Percentiles rank a stretch among this genome's conserved stretches.
Evolutionary conservation across 2,888 invertebrate genomes (phyloP).

Genomic region (Plagiodera versicolora): DNA sequence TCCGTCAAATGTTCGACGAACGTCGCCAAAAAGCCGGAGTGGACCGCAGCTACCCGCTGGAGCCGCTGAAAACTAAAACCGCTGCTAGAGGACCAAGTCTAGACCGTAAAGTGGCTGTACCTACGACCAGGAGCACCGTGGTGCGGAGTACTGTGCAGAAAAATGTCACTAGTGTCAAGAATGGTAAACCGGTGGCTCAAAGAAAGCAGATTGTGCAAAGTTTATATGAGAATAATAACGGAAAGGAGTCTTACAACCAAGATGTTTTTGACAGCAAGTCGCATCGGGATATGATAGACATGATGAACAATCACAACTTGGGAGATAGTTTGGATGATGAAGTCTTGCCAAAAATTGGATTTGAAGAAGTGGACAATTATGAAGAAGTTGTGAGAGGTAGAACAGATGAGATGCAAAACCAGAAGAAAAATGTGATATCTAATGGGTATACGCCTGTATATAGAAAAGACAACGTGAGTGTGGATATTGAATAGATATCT

Average conservation of each 20-base stretch:
- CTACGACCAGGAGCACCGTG: constrained; percentile 41
- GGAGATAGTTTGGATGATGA: constrained; percentile 55
- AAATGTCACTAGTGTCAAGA: constrained; percentile 50
- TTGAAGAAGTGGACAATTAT: constrained; percentile 45
- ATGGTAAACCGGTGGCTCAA: constrained; percentile 51
- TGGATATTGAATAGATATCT: too few relatives aligned
- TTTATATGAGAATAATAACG: constrained; percentile 50
- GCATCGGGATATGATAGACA: constrained; percentile 51
- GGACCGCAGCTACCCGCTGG: constrained; percentile 80
- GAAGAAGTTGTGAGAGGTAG: neutral
- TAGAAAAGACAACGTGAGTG: neutral
- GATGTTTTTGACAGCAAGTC: constrained; percentile 37
- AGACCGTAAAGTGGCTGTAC: constrained; percentile 38
- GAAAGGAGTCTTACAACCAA: constrained; percentile 45
- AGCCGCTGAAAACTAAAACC: constrained; percentile 68
- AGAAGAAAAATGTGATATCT: neutral
- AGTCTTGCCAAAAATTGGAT: constrained; percentile 53
- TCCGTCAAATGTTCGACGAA: constrained; percentile 86
- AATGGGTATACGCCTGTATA: neutral
- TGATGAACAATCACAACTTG: constrained; percentile 54
- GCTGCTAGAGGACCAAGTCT: constrained; percentile 47
- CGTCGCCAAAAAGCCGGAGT: constrained; percentile 74
- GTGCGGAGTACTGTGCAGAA: constrained; percentile 51
- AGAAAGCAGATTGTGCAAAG: constrained; percentile 50
- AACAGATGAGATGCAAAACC: constrained; percentile 4